Conservation (phyloP, 92 coral and sea anemone genomes). For the Epizoanthus fatuus region DNA sequence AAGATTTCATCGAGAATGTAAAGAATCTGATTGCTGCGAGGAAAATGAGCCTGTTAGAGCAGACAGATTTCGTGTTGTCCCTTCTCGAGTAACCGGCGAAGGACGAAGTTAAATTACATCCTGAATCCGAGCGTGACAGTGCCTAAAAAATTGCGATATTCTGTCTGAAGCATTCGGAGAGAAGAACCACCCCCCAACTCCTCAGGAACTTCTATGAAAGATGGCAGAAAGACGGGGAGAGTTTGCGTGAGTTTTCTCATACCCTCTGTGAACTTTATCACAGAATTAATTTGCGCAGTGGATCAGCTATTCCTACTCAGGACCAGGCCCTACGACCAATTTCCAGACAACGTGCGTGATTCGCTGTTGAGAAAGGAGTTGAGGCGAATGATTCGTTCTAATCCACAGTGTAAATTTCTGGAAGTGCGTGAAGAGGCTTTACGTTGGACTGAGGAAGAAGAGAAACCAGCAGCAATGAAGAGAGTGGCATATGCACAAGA, state of each 20-base stretch:
- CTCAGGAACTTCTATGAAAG: too few relatives aligned
- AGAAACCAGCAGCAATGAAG: slow-evolving; percentile 5
- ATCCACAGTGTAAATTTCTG: slow-evolving; percentile 39
- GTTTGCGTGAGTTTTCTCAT: too few relatives aligned
- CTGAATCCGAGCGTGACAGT: slow-evolving; percentile 1
- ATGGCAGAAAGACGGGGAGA: too few relatives aligned
- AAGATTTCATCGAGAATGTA: slow-evolving; percentile 54
- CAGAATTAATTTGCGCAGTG: background rate
- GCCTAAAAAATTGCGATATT: too few relatives aligned
- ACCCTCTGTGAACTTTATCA: slow-evolving; percentile 28
- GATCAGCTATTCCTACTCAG: too few relatives aligned
- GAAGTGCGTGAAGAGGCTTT: slow-evolving; percentile 67
- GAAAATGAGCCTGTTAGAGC: slow-evolving; percentile 28
- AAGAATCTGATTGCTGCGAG: slow-evolving; percentile 35
- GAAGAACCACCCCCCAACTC: too few relatives aligned
- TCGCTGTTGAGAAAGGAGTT: slow-evolving; percentile 12
- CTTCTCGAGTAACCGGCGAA: slow-evolving; percentile 50
- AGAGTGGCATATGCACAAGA: too few relatives aligned
- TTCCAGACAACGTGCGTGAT: background rate
- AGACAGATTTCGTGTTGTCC: slow-evolving; percentile 47
- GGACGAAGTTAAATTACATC: slow-evolving; percentile 51
- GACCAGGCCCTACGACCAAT: too few relatives aligned
- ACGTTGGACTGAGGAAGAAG: slow-evolving; percentile 57
- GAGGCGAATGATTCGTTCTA: slow-evolving; percentile 34
- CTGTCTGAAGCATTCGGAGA: too few relatives aligned